Base-by-base conservation (phyloP, 2,888 invertebrate species). In the Acleris emargana region DNA sequence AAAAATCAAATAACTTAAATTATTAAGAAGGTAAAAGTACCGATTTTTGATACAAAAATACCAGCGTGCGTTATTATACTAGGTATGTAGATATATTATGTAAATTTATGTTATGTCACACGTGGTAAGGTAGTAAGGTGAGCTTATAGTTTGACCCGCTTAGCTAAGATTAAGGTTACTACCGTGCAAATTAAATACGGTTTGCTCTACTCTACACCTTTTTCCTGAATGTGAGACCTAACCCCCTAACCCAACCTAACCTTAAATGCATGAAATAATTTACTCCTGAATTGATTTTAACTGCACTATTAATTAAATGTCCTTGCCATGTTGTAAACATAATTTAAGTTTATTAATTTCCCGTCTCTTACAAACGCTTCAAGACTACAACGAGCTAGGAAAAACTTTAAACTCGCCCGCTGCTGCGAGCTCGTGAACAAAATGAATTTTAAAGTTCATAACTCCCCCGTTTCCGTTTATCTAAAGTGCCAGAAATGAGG, bases 401-500 rank as follows among this genome's bases (percentile, higher is more conserved):
- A 16, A 5, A 55, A 64, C 59, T 64, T 60, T 20, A 42, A 66
- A 57, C 64, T 57, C 38, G 50, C 42, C 43, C 25, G 59, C 43
- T 45, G 45, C 49, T 55, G 55, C 59, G 51, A 45, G 66, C 52
- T 61, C 64, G 50, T 38, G 57, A 61, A 57, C 60, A 66, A 66
- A 86, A 81, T 80, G 73, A 82, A 78, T 84, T 83, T 84, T 77
- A 80, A 85, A 84, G 79, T 83, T 81, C 81, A 81, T 84, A 81
- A 84, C 79, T 79, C 71, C 74, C 68, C 74, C 68, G 82, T 78
- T 87, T 86, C 82, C 83, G 83, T 84, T 83, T 84, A 82, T 79
- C 73, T 79, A 78, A 83, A 88, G 84, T 82, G 79, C 77, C 80
- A 78, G 82, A 81, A 89, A 89, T 80, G 86, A 83, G 90, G 89